Percentiles rank a stretch among this genome's conserved stretches.
Evolutionary conservation across 2,797 vertebrate species (phyloP).

Genomic region (Cirrhinus molitorella): DNA sequence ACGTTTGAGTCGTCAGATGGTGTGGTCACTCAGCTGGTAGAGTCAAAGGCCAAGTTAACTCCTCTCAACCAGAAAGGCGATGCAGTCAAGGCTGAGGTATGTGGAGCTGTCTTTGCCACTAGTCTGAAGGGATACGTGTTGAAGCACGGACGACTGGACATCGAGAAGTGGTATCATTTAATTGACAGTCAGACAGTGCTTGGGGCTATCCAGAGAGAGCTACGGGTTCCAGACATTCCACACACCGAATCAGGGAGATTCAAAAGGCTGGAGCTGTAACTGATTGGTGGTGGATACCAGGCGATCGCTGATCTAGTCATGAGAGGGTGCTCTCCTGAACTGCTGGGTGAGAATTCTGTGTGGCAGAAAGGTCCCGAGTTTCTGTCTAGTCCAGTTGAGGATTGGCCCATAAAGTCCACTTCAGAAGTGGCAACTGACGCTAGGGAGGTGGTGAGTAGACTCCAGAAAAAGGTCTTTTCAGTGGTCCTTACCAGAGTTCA

Average conservation of each 20-base stretch:
- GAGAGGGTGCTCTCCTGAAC: constrained; percentile 1
- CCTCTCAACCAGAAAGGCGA: constrained; percentile 49
- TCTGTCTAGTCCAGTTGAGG: background rate
- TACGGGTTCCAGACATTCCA: constrained; percentile 57
- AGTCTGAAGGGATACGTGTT: constrained; percentile 53
- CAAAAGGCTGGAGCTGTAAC: constrained; percentile 23
- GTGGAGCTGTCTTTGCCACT: constrained; percentile 54
- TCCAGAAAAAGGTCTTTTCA: constrained; percentile 6
- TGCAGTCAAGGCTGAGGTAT: constrained; percentile 50
- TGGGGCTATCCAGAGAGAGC: background rate
- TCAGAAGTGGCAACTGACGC: background rate
- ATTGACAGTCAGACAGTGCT: constrained; percentile 55
- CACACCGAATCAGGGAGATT: too few relatives aligned
- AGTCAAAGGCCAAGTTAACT: constrained; percentile 59
- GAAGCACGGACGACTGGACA: constrained; percentile 1
- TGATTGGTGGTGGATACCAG: constrained; percentile 55
- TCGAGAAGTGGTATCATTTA: constrained; percentile 49
- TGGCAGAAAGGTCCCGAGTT: constrained; percentile 4
- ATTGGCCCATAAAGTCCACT: constrained; percentile 10
- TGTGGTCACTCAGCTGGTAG: constrained; percentile 27
- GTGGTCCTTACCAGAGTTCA: background rate
- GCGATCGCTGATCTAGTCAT: constrained; percentile 4
- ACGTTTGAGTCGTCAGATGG: constrained; percentile 18
- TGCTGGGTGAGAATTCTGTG: background rate
- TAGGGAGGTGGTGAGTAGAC: background rate